Evolutionary conservation across 1,140 invertebrate species (phyloP), one percentile per base, ranked within the genome.

Genomic region (Danaus melanippus): DNA sequence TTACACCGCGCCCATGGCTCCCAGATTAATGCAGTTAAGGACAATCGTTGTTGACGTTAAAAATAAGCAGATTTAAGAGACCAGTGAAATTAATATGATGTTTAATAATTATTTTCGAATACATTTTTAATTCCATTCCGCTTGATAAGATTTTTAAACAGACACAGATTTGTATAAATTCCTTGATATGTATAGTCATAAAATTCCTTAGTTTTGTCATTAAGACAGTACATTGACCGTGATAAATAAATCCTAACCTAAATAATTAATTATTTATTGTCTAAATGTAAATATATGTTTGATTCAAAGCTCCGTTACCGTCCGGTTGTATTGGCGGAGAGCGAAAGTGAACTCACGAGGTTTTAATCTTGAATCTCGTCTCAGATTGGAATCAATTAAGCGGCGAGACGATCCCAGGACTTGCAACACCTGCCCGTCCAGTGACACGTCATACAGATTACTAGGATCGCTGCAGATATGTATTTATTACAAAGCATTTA

Each of bases 361-460:
- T 67, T 75, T 71, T 78, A 79, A 77, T 73, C 68, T 64, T 52
- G 66, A 64, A 68, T 64, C 71, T 66, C 66, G 71, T 71, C 73
- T 75, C 70, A 74, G 81, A 84, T 84, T 84, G 81, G 68, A 84
- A 85, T 83, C 78, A 85, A 83, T 84, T 84, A 81, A 73, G 69
- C 66, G 71, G 69, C 74, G 74, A 74, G 61, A 64, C 69, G 71
- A 74, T 77, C 76, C 74, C 73, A 74, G 67, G 53, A 50, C 69
- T 78, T 74, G 72, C 64, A 64, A 67, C 81, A 84, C 79, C 79
- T 82, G 81, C 77, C 67, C 52, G 55, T 50, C 53, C 60, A 56
- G 58, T 53, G 53, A 60, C 48, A 52, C 57, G 62, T 55, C 50
- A 15, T 15, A 32, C 21, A 32, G 21, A 32, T 32, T 32, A 32